Conservation (phyloP, 2,888 invertebrate species). For the Pollenia angustigena region DNA sequence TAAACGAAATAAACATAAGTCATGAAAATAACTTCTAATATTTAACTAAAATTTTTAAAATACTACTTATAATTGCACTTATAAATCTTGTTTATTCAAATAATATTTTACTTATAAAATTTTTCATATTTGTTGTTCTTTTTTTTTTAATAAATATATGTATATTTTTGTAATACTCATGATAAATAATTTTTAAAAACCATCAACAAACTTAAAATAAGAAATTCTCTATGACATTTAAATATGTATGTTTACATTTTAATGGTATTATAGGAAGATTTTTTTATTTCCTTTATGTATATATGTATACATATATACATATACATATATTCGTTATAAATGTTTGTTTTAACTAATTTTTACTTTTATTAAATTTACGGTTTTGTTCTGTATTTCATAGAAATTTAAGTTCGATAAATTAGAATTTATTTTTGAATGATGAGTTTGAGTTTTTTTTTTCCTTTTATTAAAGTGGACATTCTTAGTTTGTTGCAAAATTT, state of each 20-base stretch:
- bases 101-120: constrained; percentile 50
- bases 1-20: neutral
- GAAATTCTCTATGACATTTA: constrained; percentile 64
- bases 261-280: constrained; percentile 71
- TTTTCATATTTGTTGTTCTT: constrained; percentile 13
- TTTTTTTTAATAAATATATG: constrained; percentile 20
- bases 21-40: neutral
- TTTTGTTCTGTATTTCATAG: constrained; percentile 64
- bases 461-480: constrained; percentile 53
- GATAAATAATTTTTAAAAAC: constrained; percentile 36
- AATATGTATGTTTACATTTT: constrained; percentile 44
- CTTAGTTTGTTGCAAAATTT: constrained; percentile 39
- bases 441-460: constrained; percentile 17
- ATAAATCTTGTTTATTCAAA: constrained; percentile 63
- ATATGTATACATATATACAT: neutral
- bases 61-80: constrained; percentile 73
- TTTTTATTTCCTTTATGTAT: constrained; percentile 46
- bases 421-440: constrained; percentile 43
- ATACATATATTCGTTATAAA: constrained; percentile 33
- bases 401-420: constrained; percentile 71
- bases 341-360: constrained; percentile 30
- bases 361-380: constrained; percentile 23
- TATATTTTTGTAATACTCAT: constrained; percentile 30
- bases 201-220: constrained; percentile 36
- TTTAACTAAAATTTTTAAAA: constrained; percentile 59